phyloP scores from a whole-genome alignment of 2,888 invertebrate species.

The Xanthorhoe designata region DNA sequence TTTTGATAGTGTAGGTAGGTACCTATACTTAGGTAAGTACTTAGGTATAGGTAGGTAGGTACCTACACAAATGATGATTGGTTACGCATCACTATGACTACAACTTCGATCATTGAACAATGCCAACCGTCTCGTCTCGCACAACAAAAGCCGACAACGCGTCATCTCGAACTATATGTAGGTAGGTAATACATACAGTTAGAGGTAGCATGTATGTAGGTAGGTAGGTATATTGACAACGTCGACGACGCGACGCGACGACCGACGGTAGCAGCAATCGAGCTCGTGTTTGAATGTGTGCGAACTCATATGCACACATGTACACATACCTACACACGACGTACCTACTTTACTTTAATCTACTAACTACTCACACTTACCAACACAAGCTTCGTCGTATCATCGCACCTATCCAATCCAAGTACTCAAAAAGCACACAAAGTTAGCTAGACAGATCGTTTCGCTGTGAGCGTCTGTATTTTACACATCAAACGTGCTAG shows the following conservation, averaged over 20 bases:
- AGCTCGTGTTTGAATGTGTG: slow-evolving; percentile 73
- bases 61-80: slow-evolving; percentile 54
- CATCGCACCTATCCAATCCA: slow-evolving; percentile 63
- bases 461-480: slow-evolving; percentile 65
- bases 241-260: too few relatives aligned
- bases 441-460: slow-evolving; percentile 76
- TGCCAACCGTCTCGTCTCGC: slow-evolving; percentile 84
- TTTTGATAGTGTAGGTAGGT: slow-evolving; percentile 3
- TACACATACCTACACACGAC: slow-evolving; percentile 54
- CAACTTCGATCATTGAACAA: slow-evolving; percentile 84
- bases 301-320: slow-evolving; percentile 53
- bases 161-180: slow-evolving; percentile 78
- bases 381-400: slow-evolving; percentile 58
- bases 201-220: slow-evolving; percentile 70
- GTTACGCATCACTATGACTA: slow-evolving; percentile 76
- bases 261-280: slow-evolving; percentile 80
- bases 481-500: slow-evolving; percentile 60
- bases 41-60: too few relatives aligned
- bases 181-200: slow-evolving; percentile 59
- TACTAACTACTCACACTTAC: slow-evolving; percentile 60
- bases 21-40: too few relatives aligned
- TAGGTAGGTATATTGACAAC: slow-evolving; percentile 64
- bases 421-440: slow-evolving; percentile 75
- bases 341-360: slow-evolving; percentile 58
- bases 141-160: slow-evolving; percentile 79